Percentiles rank a stretch among this genome's conserved stretches.
Evolutionary conservation across 2,113 vertebrate species (phyloP).

Genomic region (Callopanchax toddi): DNA sequence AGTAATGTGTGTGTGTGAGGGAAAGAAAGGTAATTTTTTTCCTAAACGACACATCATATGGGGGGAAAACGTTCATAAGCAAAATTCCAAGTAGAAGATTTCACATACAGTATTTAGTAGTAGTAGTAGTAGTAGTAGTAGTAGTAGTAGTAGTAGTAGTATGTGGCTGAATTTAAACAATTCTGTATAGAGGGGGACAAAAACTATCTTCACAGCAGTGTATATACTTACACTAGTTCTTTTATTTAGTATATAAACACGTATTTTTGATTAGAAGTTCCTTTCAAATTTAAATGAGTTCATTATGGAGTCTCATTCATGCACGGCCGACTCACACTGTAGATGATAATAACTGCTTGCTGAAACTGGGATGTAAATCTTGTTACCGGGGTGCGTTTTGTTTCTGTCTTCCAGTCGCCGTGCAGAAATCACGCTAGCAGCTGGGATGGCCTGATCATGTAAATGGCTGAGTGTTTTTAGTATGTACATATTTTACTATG

Average conservation of each 20-base stretch:
- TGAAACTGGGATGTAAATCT: conserved; percentile 58
- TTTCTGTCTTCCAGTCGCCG: conserved; percentile 21
- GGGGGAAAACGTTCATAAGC: no score
- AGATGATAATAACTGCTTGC: conserved; percentile 37
- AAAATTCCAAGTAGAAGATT: no score
- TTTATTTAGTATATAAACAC: not conserved
- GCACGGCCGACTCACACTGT: conserved; percentile 1
- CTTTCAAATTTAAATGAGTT: conserved; percentile 48
- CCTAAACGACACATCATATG: no score
- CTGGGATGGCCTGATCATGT: conserved; percentile 54
- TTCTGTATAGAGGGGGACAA: no score
- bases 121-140: no score
- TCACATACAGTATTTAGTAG: no score
- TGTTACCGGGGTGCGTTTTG: conserved; percentile 44
- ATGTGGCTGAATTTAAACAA: no score
- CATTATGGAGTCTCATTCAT: conserved; percentile 35
- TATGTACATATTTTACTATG: conserved; percentile 77
- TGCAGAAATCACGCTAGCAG: conserved; percentile 37
- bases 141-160: no score
- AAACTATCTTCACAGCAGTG: not conserved
- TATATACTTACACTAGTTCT: not conserved
- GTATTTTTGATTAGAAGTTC: conserved; percentile 45
- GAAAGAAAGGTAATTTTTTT: no score
- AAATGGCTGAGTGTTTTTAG: conserved; percentile 62
- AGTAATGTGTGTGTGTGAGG: no score